Evolutionary conservation across 2,888 invertebrate species (phyloP).

Genomic region (Drosophila tripunctata): DNA sequence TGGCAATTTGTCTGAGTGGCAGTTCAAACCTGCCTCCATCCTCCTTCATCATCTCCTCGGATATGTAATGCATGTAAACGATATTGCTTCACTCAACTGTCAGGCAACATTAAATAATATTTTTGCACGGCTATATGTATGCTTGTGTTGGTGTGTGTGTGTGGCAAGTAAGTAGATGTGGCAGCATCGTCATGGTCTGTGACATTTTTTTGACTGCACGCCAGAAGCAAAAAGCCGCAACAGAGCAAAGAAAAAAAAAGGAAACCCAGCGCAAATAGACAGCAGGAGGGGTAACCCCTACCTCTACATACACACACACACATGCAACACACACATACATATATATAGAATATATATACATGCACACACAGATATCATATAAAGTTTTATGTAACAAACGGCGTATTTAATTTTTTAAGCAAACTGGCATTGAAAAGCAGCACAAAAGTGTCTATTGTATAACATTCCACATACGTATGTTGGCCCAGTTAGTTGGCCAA

Average conservation of each 20-base stretch:
- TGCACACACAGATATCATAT: slow-evolving; percentile 39
- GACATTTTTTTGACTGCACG: slow-evolving; percentile 77
- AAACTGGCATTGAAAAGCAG: slow-evolving; percentile 48
- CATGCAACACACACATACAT: slow-evolving; percentile 10
- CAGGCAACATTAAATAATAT: slow-evolving; percentile 77
- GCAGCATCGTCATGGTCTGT: slow-evolving; percentile 49
- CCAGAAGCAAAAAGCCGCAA: slow-evolving; percentile 46
- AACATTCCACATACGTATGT: background rate
- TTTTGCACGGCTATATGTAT: slow-evolving; percentile 37
- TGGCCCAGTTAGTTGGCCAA: slow-evolving; percentile 7
- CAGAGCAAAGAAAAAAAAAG: background rate
- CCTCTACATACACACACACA: slow-evolving; percentile 3
- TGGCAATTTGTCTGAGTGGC: slow-evolving; percentile 72
- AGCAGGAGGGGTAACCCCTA: background rate
- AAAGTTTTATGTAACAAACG: slow-evolving; percentile 45
- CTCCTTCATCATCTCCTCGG: background rate
- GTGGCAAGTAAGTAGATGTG: slow-evolving; percentile 15
- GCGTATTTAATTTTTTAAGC: slow-evolving; percentile 61
- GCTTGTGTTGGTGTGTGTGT: background rate
- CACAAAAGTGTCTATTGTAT: slow-evolving; percentile 22
- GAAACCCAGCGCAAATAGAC: slow-evolving; percentile 8
- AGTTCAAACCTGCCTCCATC: background rate
- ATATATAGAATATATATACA: slow-evolving; percentile 3
- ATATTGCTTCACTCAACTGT: slow-evolving; percentile 77
- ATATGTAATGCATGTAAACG: slow-evolving; percentile 75